These are phyloP conservation scores for Oxytorus armatus DNA, from an alignment of 2,888 invertebrate species.

Conservation along the genomic window DNA sequence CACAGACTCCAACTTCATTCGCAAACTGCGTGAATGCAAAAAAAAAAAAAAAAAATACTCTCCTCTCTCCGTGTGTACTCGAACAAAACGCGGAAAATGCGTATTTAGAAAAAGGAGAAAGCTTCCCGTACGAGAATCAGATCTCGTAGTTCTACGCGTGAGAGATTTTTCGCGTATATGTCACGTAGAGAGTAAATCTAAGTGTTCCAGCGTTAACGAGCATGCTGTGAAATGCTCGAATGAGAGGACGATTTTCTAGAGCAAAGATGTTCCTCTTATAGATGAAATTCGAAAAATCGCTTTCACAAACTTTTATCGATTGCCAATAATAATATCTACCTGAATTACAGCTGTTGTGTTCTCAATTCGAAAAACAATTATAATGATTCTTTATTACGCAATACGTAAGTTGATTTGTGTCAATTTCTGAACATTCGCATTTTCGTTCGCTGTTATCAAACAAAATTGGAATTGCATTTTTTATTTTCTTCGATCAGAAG, in stretches of 20 bases:
- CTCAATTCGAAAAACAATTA: too few relatives aligned
- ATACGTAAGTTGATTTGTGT: too few relatives aligned
- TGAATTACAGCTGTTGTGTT: background rate
- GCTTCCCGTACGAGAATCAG: conserved; percentile 35
- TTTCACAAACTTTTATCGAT: background rate
- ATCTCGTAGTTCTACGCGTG: conserved; percentile 46
- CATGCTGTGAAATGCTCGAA: background rate
- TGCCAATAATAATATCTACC: background rate
- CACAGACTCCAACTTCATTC: conserved; percentile 38
- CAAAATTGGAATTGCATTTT: too few relatives aligned
- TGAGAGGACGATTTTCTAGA: background rate
- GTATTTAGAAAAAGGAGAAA: conserved; percentile 67
- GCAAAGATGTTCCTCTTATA: background rate
- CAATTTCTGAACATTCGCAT: too few relatives aligned
- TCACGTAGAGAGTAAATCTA: conserved; percentile 17
- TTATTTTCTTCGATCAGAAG: too few relatives aligned
- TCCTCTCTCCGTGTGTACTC: conserved; percentile 23
- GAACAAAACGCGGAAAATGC: conserved; percentile 38
- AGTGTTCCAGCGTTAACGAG: background rate
- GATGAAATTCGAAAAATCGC: background rate
- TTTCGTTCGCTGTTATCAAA: too few relatives aligned
- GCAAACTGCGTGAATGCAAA: conserved; percentile 27
- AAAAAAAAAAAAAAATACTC: conserved; percentile 12
- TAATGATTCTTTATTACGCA: too few relatives aligned
- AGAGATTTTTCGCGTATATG: conserved; percentile 47